Evolutionary conservation across 2,888 invertebrate genomes (phyloP).

Genomic region (Rotaria socialis): DNA sequence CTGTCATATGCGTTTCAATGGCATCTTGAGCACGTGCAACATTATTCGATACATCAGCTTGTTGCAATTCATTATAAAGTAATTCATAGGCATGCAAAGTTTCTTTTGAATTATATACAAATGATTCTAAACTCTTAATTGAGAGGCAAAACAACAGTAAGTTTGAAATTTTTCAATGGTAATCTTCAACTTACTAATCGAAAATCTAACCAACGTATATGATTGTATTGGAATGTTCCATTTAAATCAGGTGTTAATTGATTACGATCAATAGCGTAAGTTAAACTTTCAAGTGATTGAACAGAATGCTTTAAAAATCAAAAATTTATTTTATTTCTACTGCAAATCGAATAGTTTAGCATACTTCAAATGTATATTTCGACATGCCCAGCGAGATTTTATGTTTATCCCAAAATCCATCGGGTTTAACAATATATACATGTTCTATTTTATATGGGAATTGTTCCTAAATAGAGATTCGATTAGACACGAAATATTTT

Average conservation of each 20-base stretch:
- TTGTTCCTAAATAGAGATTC: constrained; percentile 38
- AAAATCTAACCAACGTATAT: constrained; percentile 71
- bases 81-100: constrained; percentile 34
- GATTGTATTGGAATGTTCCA: constrained; percentile 70
- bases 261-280: constrained; percentile 68
- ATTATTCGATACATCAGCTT: constrained; percentile 38
- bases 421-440: constrained; percentile 46
- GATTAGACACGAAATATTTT: background rate
- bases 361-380: constrained; percentile 44
- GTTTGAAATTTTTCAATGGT: background rate
- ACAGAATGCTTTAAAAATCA: constrained; percentile 67
- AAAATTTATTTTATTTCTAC: background rate
- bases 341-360: no score
- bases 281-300: constrained; percentile 69
- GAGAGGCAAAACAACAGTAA: background rate
- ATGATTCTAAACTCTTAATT: constrained; percentile 43
- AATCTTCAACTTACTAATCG: constrained; percentile 66
- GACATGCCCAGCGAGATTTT: constrained; percentile 43
- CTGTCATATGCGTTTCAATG: constrained; percentile 42
- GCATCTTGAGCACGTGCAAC: constrained; percentile 42
- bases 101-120: constrained; percentile 41
- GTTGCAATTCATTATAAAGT: constrained; percentile 41
- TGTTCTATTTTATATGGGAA: constrained; percentile 45
- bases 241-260: constrained; percentile 72
- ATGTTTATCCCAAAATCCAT: constrained; percentile 47